These are phyloP conservation scores for Chelonia mydas DNA, from an alignment of 2,797 vertebrate species.

Conservation along the genomic window DNA sequence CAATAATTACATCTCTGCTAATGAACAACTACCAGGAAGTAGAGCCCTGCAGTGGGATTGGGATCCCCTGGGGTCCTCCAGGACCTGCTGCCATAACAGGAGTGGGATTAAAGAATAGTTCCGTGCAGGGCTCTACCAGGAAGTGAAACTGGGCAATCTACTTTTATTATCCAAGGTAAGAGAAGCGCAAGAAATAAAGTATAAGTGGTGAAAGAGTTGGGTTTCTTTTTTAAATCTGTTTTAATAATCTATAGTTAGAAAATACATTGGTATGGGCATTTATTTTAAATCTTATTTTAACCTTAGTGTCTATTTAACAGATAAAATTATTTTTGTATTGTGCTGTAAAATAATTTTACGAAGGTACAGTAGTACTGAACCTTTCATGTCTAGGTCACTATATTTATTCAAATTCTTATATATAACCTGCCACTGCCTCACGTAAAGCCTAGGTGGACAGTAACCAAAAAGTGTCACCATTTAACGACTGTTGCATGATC, in stretches of 20 bases:
- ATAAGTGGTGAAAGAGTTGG: not conserved
- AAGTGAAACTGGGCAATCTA: not conserved
- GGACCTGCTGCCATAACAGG: too few relatives aligned
- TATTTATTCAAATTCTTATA: not conserved
- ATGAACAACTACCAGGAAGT: not conserved
- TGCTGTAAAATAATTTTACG: not conserved
- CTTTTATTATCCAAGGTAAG: not conserved
- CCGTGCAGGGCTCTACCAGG: not conserved
- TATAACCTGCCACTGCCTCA: not conserved
- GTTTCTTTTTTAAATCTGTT: not conserved
- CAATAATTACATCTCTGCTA: not conserved
- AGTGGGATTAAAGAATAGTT: too few relatives aligned
- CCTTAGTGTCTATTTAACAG: not conserved
- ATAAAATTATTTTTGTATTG: not conserved
- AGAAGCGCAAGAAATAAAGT: not conserved
- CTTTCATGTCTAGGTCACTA: not conserved
- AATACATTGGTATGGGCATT: not conserved
- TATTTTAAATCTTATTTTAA: not conserved
- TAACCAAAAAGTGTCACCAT: not conserved
- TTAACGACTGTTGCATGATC: not conserved
- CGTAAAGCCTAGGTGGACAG: not conserved
- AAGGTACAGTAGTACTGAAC: not conserved
- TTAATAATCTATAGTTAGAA: not conserved
- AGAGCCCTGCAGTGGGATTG: too few relatives aligned
- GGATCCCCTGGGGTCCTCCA: too few relatives aligned